These are phyloP conservation scores for Sapayoa aenigma DNA, from an alignment of 2,113 vertebrate species.

Conservation along the genomic window DNA sequence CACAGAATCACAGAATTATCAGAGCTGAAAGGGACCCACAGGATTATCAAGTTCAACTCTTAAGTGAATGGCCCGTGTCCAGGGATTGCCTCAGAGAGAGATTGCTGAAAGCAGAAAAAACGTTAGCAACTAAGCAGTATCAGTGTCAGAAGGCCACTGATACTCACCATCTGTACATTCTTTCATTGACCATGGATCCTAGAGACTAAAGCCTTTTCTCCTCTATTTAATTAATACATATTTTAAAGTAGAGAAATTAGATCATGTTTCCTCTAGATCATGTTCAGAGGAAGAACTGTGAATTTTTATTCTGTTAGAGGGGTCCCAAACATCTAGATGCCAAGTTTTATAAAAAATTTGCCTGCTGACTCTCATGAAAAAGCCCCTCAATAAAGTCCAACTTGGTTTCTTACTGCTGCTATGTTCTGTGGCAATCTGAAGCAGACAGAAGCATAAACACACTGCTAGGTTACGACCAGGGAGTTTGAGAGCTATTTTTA, in stretches of 20 bases:
- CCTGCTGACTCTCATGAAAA: neutral
- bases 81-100: neutral
- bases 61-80: neutral
- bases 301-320: neutral
- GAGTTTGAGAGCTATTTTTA: neutral
- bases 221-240: neutral
- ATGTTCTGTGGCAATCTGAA: neutral
- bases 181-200: neutral
- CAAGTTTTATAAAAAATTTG: neutral
- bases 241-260: neutral
- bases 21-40: neutral
- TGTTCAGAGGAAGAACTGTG: neutral
- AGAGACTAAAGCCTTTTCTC: neutral
- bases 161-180: neutral
- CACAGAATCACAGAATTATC: neutral
- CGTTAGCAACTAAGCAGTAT: neutral
- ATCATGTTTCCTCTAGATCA: neutral
- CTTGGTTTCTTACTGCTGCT: neutral
- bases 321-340: neutral
- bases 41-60: neutral
- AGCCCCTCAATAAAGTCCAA: neutral
- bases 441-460: neutral
- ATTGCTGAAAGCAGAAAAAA: neutral
- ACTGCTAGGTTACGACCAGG: neutral
- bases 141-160: neutral